phyloP scores from a whole-genome alignment of 2,888 invertebrate genomes.

The Microplitis deprimator region DNA sequence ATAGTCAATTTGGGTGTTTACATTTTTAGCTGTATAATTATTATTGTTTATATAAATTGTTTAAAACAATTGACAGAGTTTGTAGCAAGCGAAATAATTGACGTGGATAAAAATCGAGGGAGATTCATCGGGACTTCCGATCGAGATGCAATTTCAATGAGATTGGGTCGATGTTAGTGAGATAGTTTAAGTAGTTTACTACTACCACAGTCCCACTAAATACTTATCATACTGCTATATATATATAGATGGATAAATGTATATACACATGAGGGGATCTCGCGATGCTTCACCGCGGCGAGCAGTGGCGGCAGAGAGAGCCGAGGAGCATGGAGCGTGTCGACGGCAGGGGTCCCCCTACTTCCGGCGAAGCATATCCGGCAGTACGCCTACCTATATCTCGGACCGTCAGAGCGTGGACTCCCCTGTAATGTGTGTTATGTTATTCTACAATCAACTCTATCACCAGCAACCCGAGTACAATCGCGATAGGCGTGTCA shows the following conservation, averaged over 20 bases:
- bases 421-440: slow-evolving; percentile 45
- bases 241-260: neutral
- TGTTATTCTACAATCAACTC: slow-evolving; percentile 54
- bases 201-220: neutral
- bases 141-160: slow-evolving; percentile 24
- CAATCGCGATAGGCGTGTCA: slow-evolving; percentile 16
- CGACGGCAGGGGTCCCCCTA: slow-evolving; percentile 69
- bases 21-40: too few species aligned
- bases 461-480: slow-evolving; percentile 38
- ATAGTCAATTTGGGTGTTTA: too few species aligned
- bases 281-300: slow-evolving; percentile 31
- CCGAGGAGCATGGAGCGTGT: slow-evolving; percentile 67
- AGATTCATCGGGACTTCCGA: slow-evolving; percentile 29
- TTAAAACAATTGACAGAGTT: neutral
- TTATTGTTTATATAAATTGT: too few species aligned
- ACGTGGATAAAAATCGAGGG: slow-evolving; percentile 22
- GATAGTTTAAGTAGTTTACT: neutral
- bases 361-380: slow-evolving; percentile 71
- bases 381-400: slow-evolving; percentile 65
- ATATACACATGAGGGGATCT: slow-evolving; percentile 12
- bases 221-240: neutral
- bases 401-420: slow-evolving; percentile 60
- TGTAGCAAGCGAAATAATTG: slow-evolving; percentile 22
- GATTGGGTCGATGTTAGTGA: slow-evolving; percentile 19
- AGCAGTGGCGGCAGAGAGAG: slow-evolving; percentile 29